phyloP scores from a whole-genome alignment of 2,797 vertebrate genomes.

The Dromococcyx pavoninus region DNA sequence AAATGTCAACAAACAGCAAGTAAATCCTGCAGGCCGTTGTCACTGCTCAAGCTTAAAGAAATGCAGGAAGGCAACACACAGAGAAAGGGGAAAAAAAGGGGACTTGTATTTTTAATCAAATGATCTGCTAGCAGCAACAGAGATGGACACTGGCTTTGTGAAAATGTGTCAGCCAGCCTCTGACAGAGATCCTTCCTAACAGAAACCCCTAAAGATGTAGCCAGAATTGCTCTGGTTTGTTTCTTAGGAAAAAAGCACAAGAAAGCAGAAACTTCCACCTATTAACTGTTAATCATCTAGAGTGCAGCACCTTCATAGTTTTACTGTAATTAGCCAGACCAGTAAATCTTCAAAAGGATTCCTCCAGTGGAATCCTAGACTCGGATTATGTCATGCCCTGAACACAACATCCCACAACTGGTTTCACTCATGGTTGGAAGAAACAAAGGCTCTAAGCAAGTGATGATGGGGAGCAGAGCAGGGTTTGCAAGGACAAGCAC shows the following conservation, averaged over 20 bases:
- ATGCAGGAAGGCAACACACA: not conserved
- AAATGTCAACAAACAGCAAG: constrained; percentile 29
- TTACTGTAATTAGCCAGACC: constrained; percentile 38
- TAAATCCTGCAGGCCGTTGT: not conserved
- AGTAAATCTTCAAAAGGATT: constrained; percentile 43
- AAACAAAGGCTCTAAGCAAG: constrained; percentile 37
- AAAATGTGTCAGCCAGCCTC: not conserved
- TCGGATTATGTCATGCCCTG: constrained; percentile 40
- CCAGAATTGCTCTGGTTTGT: not conserved
- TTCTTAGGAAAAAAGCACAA: not conserved
- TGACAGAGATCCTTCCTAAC: not conserved
- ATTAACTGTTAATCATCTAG: constrained; percentile 9
- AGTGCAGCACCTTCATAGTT: constrained; percentile 13
- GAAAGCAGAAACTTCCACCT: constrained; percentile 11
- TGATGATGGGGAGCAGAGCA: not conserved
- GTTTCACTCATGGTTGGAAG: constrained; percentile 55
- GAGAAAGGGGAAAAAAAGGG: not conserved
- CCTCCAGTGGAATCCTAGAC: constrained; percentile 19
- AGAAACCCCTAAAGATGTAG: not conserved
- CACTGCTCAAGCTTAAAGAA: not conserved
- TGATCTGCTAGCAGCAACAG: not conserved
- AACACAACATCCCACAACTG: constrained; percentile 42
- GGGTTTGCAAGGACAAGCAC: not conserved
- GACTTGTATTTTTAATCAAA: not conserved
- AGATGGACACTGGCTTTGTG: not conserved